A percentile compares a stretch with the other conserved stretches of the same genome.
These are phyloP conservation scores for Turdus rufiventris DNA, from an alignment of 2,113 vertebrate species.

Conservation along the genomic window DNA sequence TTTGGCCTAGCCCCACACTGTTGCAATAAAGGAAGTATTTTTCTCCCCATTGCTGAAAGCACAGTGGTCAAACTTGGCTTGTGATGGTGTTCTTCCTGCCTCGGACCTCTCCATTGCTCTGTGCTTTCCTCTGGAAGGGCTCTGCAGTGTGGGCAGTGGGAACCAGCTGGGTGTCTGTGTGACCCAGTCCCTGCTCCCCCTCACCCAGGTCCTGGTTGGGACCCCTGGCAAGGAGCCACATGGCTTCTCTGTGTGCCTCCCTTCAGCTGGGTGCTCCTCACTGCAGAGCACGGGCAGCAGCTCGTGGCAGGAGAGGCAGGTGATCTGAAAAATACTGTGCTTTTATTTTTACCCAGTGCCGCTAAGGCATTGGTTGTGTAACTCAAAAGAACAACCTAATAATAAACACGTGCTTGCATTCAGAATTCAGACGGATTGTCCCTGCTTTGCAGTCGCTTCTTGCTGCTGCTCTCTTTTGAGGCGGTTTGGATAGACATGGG, in stretches of 20 bases:
- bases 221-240: not conserved
- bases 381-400: not conserved
- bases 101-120: not conserved
- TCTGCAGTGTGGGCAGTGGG: not conserved
- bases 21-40: not conserved
- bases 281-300: fast-evolving
- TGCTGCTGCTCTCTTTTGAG: not conserved
- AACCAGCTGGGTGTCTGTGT: not conserved
- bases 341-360: slow-evolving; percentile 18
- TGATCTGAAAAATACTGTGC: not conserved
- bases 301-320: not conserved
- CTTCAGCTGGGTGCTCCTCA: not conserved
- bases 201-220: not conserved
- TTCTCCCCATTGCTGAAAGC: not conserved
- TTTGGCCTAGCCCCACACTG: not conserved
- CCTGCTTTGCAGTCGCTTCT: not conserved
- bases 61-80: not conserved
- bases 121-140: not conserved
- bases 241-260: fast-evolving
- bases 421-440: not conserved
- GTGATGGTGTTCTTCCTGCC: fast-evolving
- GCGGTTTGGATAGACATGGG: not conserved
- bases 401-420: not conserved
- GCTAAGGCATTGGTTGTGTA: not conserved
- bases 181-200: not conserved